Evolutionary conservation across 2,113 vertebrate genomes (phyloP).

Genomic region (Orcinus orca): DNA sequence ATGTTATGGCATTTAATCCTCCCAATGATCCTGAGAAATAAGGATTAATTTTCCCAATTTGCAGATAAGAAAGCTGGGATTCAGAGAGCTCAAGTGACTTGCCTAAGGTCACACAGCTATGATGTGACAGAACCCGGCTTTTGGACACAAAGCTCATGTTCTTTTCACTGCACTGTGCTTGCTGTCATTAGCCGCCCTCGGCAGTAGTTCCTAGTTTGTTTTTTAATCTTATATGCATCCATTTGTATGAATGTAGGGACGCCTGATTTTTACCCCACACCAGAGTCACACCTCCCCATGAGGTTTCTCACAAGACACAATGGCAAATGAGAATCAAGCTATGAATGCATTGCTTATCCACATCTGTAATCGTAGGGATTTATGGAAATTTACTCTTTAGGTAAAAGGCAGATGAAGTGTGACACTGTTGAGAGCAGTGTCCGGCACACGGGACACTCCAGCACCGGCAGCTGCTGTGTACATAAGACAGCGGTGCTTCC

Average conservation of each 20-base stretch:
- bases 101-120: background rate
- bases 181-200: background rate
- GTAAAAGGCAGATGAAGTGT: rapidly evolving
- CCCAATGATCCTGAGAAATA: background rate
- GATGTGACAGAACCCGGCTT: background rate
- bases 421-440: background rate
- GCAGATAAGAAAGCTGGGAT: background rate
- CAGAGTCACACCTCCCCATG: background rate
- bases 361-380: background rate
- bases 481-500: background rate
- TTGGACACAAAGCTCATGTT: background rate
- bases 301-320: background rate
- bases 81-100: background rate
- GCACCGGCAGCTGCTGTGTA: background rate
- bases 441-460: rapidly evolving
- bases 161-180: rapidly evolving
- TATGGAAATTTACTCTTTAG: background rate
- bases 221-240: background rate
- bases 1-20: background rate
- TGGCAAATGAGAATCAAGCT: background rate
- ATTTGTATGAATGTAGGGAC: no score
- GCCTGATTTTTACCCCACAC: background rate
- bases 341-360: background rate
- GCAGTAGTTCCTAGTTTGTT: background rate
- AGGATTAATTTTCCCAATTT: background rate